Evolutionary conservation across 1,140 invertebrate species (phyloP).

Genomic region (Sitophilus oryzae): DNA sequence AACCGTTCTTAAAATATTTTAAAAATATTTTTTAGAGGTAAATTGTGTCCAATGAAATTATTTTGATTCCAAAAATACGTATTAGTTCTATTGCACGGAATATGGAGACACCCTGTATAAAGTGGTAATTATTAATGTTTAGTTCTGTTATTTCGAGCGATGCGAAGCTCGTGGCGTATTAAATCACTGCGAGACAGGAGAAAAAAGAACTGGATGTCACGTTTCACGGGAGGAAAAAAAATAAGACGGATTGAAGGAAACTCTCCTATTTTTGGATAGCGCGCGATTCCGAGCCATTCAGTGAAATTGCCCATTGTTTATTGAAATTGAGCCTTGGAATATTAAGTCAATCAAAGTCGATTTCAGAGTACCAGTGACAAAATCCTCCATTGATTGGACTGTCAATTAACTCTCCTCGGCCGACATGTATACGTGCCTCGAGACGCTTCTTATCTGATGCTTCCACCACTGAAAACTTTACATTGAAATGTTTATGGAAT

Average conservation of each 20-base stretch:
- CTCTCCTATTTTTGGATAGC: slow-evolving; percentile 36
- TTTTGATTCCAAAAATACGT: too few species aligned
- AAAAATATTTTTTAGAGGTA: too few species aligned
- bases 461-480: slow-evolving; percentile 33
- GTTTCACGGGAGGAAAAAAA: slow-evolving; percentile 17
- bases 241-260: slow-evolving; percentile 9
- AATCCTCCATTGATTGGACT: slow-evolving; percentile 42
- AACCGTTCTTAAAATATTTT: too few species aligned
- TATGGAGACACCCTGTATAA: too few species aligned
- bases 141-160: too few species aligned
- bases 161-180: too few species aligned
- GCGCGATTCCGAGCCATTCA: slow-evolving; percentile 28
- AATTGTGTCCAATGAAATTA: too few species aligned
- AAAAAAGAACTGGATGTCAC: background rate
- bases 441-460: slow-evolving; percentile 42
- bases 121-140: too few species aligned
- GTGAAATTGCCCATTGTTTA: slow-evolving; percentile 43
- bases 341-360: slow-evolving; percentile 43
- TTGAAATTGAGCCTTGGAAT: slow-evolving; percentile 41
- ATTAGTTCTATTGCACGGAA: too few species aligned
- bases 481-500: slow-evolving; percentile 42
- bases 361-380: slow-evolving; percentile 38
- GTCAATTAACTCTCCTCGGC: slow-evolving; percentile 43
- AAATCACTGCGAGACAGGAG: too few species aligned
- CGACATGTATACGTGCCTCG: slow-evolving; percentile 43